A percentile compares a stretch with the other conserved stretches of the same genome.
These are phyloP conservation scores for Sylvilagus bachmani DNA, from an alignment of 2,113 vertebrate genomes.

Conservation along the genomic window DNA sequence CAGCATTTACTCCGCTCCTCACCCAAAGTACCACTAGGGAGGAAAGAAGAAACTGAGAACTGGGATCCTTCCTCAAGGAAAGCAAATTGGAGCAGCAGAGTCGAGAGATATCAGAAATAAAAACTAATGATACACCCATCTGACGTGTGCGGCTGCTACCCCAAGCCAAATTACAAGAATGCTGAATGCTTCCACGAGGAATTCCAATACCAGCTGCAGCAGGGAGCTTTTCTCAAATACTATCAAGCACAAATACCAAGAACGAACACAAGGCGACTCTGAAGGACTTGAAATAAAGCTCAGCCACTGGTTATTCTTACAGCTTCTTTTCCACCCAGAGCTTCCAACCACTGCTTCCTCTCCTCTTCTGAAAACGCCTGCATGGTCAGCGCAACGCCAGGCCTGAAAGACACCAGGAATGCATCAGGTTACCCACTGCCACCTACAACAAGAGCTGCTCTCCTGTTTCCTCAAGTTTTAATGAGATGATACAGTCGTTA, in stretches of 20 bases:
- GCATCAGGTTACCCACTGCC: not conserved
- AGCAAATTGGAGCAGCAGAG: not conserved
- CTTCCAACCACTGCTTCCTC: conserved; percentile 96
- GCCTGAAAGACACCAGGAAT: conserved; percentile 87
- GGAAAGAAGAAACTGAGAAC: not conserved
- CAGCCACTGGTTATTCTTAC: conserved; percentile 87
- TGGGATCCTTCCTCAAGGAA: not conserved
- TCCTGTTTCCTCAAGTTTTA: not conserved
- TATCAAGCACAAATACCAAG: not conserved
- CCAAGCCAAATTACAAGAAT: not conserved
- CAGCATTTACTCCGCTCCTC: not conserved
- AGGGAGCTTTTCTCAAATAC: not conserved
- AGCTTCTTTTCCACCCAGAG: conserved; percentile 97
- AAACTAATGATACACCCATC: not conserved
- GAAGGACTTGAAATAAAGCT: not conserved
- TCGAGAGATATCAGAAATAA: conserved; percentile 28
- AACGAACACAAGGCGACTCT: not conserved
- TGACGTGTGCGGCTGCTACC: not conserved
- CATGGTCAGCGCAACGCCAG: conserved; percentile 93
- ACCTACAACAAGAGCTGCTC: not conserved
- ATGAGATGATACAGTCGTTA: rapidly evolving
- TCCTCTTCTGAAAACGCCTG: conserved; percentile 97
- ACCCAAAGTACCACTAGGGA: not conserved
- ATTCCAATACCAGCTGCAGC: not conserved
- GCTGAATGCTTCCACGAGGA: not conserved